phyloP scores from a whole-genome alignment of 1,140 invertebrate species.

The Venustaconcha ellipsiformis region DNA sequence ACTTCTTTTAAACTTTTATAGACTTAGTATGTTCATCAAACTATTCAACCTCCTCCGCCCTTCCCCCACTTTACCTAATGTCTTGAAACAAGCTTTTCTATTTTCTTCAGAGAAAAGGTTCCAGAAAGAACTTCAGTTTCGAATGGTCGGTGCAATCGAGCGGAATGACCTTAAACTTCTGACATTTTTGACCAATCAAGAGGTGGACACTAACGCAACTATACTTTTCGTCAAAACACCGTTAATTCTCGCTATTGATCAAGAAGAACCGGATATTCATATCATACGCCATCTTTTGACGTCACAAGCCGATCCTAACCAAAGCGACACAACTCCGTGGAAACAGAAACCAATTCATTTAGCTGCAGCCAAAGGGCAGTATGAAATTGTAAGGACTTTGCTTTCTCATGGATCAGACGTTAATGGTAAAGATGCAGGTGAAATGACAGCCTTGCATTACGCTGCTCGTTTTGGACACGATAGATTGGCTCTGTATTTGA shows the following conservation, averaged over 20 bases:
- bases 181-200: constrained; percentile 10
- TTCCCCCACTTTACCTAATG: too few species aligned
- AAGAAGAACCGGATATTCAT: constrained; percentile 5
- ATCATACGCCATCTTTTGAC: constrained; percentile 23
- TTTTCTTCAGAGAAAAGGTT: constrained; percentile 26
- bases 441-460: constrained; percentile 12
- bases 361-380: constrained; percentile 12
- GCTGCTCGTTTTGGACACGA: constrained; percentile 13
- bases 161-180: constrained; percentile 3
- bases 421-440: constrained; percentile 13
- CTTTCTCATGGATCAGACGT: constrained; percentile 11
- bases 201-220: constrained; percentile 24
- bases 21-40: too few species aligned
- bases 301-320: constrained; percentile 25
- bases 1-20: too few species aligned
- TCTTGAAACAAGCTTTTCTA: neutral
- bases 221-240: constrained; percentile 33
- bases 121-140: constrained; percentile 35
- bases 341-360: constrained; percentile 30
- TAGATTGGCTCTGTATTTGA: constrained; percentile 19
- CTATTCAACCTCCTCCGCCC: too few species aligned
- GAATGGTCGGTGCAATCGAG: constrained; percentile 30
- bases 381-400: constrained; percentile 2
- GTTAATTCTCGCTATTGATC: constrained; percentile 35
- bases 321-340: constrained; percentile 26